Conservation (phyloP, 2,888 invertebrate genomes). For the Glyphotaelius pellucidus region DNA sequence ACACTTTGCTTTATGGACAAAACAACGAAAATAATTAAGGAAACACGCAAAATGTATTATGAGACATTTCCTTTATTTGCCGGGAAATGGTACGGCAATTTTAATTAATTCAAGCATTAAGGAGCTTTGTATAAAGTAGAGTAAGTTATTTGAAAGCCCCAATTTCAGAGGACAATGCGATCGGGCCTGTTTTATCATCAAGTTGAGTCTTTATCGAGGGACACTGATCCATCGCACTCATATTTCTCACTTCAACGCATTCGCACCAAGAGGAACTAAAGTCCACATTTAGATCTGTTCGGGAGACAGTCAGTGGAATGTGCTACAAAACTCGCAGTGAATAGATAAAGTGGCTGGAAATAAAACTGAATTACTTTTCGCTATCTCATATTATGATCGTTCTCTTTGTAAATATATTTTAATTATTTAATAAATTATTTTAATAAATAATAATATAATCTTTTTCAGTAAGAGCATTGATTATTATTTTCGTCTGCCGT, state of each 20-base stretch:
- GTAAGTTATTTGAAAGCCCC: constrained; percentile 34
- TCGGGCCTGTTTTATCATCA: constrained; percentile 34
- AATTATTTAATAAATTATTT: too few species aligned
- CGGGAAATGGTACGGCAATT: constrained; percentile 34
- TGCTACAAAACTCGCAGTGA: background rate
- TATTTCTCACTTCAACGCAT: constrained; percentile 37
- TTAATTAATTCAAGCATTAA: constrained; percentile 52
- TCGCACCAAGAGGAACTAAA: background rate
- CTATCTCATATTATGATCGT: background rate
- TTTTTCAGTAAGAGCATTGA: background rate
- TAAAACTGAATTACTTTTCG: background rate
- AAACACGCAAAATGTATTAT: constrained; percentile 26
- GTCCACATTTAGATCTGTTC: background rate
- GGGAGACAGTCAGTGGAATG: background rate
- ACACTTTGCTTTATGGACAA: constrained; percentile 23
- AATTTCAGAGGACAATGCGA: constrained; percentile 23
- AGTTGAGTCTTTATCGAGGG: constrained; percentile 40
- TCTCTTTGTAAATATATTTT: too few species aligned
- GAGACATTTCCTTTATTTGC: constrained; percentile 36
- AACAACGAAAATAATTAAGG: constrained; percentile 37
- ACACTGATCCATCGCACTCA: constrained; percentile 42
- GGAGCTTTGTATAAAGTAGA: constrained; percentile 43
- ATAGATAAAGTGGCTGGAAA: background rate
- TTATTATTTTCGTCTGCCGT: background rate
- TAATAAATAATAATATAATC: too few species aligned